Evolutionary conservation across 2,113 vertebrate species (phyloP), one percentile per base, ranked within the genome.

Genomic region (Asarcornis scutulata): DNA sequence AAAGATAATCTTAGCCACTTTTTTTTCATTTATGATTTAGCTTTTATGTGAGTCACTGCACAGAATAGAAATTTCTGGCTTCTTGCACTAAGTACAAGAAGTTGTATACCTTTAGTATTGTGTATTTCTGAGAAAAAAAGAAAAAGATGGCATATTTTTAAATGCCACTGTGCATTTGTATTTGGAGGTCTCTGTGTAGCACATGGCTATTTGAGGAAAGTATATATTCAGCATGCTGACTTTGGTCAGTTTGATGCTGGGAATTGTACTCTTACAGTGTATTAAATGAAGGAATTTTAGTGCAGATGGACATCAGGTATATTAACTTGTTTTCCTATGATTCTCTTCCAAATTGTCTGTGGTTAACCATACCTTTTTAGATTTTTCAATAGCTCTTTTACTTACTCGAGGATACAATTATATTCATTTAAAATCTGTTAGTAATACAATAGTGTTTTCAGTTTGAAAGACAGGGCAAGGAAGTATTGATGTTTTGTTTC

Each of bases 401-500:
- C 3, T 1, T 73, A 31, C 17, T 21, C 34, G 67, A 80, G 85
- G 48, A 6, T 93, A 68, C 56, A 38, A 80, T 85, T 72, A 59
- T 56, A 17, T 86, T 50, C 60, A 73, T 88, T 83, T 50, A 52
- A 89, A 84, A 88, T 60, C 26, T 75, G 3, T 52, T 83, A 72
- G 62, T 88, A 84, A 31, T 25, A 48, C 8, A 68, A 44, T 12
- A 34, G 16, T 0, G 0, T 94, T 97, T 95, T 40, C 67, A 64
- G 3, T 64, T 91, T 89, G 75, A 60, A 55, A 74, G 88, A 53
- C 42, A 72, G 38, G 93, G 75, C 56, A 64, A 83, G 79, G 68
- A 93, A 89, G 62, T 81, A 77, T 62, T 90, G 56, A 52, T 86
- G 4, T 40, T 68, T 97, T 93, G 15, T 88, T 94, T 90, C 84